Evolutionary conservation across 2,113 vertebrate genomes (phyloP), one percentile per base, ranked within the genome.

Genomic region (Gymnarchus niloticus): DNA sequence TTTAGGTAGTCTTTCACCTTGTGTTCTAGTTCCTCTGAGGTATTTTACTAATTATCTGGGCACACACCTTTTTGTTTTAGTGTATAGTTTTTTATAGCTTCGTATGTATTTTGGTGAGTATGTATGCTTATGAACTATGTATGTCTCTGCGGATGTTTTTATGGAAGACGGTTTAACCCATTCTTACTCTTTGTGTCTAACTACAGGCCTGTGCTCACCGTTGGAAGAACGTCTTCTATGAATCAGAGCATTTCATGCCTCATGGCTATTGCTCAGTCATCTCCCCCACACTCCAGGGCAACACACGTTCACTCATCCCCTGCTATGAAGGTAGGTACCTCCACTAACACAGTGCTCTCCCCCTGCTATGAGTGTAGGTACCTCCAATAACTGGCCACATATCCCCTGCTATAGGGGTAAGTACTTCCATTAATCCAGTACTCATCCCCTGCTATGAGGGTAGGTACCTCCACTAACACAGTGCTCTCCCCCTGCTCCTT

Each of bases 201-300:
- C 33, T 12, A 33, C 87, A 99, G 98, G 98, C 97, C 12, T 99
- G 98, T 23, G 98, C 98, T 0, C 98, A 99, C 88, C 97, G 98
- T 85, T 99, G 98, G 98, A 99, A 99, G 90, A 99, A 99, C 81
- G 95, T 99, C 86, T 99, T 95, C 92, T 99, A 99, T 0, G 94
- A 97, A 88, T 92, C 95, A 0, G 97, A 99, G 84, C 94, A 97
- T 61, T 97, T 99, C 87, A 92, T 99, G 81, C 98, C 98, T 0
- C 97, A 99, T 0, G 98, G 98, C 46, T 98, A 97, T 93, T 99
- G 98, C 91, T 95, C 96, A 87, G 92, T 99, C 91, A 97, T 99
- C 85, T 94, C 97, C 0, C 89, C 97, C 9, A 96, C 95, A 44
- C 95, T 99, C 6, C 97, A 97, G 91, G 94, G 95, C 87, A 93